Conservation (phyloP, 92 coral and sea anemone genomes). For the Porites evermanni region DNA sequence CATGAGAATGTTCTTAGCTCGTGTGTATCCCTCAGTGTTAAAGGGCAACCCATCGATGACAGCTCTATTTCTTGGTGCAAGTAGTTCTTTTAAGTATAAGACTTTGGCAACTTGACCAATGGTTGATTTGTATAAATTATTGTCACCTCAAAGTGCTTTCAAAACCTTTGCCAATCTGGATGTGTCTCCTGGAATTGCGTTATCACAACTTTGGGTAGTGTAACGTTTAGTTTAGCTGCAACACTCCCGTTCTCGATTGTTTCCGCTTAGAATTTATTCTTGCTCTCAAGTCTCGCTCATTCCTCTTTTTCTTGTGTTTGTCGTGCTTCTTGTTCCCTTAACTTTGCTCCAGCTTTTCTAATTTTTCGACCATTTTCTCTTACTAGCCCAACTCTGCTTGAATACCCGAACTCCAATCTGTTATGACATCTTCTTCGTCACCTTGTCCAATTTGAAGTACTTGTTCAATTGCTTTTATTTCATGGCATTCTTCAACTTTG, state of each 20-base stretch:
- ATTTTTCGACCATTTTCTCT: constrained; percentile 2
- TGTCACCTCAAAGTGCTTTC: neutral
- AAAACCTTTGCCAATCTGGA: neutral
- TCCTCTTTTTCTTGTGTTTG: constrained; percentile 30
- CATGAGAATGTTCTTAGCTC: too few relatives aligned
- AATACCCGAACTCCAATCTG: neutral
- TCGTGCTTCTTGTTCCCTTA: constrained; percentile 32
- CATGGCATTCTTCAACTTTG: neutral
- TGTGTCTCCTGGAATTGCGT: constrained; percentile 37
- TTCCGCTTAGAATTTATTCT: neutral
- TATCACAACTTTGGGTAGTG: neutral
- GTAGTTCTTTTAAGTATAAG: too few relatives aligned
- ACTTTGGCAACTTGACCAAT: too few relatives aligned
- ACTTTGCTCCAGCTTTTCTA: constrained; percentile 6
- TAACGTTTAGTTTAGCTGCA: constrained; percentile 24
- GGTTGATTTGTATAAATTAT: too few relatives aligned
- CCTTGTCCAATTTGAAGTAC: constrained; percentile 24
- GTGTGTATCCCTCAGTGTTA: too few relatives aligned
- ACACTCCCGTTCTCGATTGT: neutral
- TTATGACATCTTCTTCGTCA: constrained; percentile 13
- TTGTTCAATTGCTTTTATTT: neutral
- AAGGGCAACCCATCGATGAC: too few relatives aligned
- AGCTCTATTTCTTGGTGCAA: too few relatives aligned
- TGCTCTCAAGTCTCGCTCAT: neutral
- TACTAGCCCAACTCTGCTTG: constrained; percentile 13